Base-by-base conservation (phyloP, 2,888 invertebrate genomes). In the Arrhopalites spinosus region DNA sequence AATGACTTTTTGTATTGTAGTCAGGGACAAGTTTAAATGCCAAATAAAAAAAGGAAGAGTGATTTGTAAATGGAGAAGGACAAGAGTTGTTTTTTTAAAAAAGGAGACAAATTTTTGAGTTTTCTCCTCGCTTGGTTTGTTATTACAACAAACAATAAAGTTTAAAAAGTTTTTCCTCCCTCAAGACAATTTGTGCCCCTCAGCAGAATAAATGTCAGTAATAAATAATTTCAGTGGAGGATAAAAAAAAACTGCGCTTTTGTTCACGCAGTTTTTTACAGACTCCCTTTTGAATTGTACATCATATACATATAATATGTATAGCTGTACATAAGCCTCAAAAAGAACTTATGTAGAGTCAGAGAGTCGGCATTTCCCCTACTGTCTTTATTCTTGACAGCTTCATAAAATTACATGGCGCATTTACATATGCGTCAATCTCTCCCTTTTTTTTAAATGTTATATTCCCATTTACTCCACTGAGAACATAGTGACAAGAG, bases 131-230 rank as follows among this genome's bases (percentile, higher is more conserved):
- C 23, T 59, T 15, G 7, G 59, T 59, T 59, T 23, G 45, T 66
- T 66, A 66, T 66, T 66, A 66, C 43, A 23, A 30, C 43, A 66
- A 66, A 66, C 66, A 66, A 66, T 66, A 66, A 45, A 45, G 45
- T 43, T 66, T 66, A 45, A 66, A 66, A 66, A 66, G 66, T 66
- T 66, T 47, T 66, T 43, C 66, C 43, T 66, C 66, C 45, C 66
- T 45, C 17, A 63, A 45, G 64, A 36, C 64, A 36, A 64, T 64
- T 17, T 64, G 64, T n/a, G 30, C 36, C 43, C 36, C n/a, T 64
- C n/a, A 36, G 64, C 64, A 8, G 64, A 64, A 64, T 64, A 25
- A 64, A 64, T 64, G 64, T 64, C 36, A 64, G 64, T 20, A 64
- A 64, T 64, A 64, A 64, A 64, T 64, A 64, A 64, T 64, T 30